These are phyloP conservation scores for cattle (Bos taurus) DNA, from an alignment of 2,113 vertebrate genomes.

Conservation along the genomic window ARS-UCD2.0 NC_037328.1:51661001-51661500, in stretches of 20 bases:
- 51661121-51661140: neutral
- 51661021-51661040: neutral
- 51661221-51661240: neutral
- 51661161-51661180: neutral
- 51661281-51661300: neutral
- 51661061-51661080: neutral
- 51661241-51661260: neutral
- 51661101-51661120: neutral
- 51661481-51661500: neutral
- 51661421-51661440: neutral
- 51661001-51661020: neutral
- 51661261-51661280: neutral
- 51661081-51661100: neutral
- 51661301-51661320: neutral
- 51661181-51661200: neutral
- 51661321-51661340: neutral
- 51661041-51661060: neutral
- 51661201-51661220: rapidly evolving
- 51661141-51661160: neutral
- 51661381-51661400: neutral
- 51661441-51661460: neutral
- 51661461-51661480: neutral
- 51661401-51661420: neutral
- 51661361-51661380: neutral
- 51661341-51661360: neutral